Conservation (phyloP, 1,140 invertebrate genomes). For the Andrena cerasifolii region DNA sequence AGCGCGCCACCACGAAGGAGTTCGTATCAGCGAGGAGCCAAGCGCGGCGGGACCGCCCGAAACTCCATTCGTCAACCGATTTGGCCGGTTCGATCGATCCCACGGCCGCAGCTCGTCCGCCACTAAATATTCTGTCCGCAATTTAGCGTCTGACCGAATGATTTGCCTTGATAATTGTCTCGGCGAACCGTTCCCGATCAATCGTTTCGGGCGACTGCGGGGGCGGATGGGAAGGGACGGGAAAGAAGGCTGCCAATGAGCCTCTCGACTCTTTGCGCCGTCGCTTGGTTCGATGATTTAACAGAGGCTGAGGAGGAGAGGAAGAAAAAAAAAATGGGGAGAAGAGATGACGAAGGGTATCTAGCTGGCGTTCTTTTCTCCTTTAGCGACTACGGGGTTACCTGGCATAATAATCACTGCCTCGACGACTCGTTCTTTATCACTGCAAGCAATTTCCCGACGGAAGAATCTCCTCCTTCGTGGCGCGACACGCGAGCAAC, state of each 20-base stretch:
- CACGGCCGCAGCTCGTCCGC: neutral
- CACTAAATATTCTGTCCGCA: neutral
- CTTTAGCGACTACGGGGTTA: neutral
- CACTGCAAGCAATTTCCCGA: neutral
- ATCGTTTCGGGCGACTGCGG: neutral
- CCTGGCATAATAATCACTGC: constrained; percentile 15
- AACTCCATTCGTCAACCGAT: neutral
- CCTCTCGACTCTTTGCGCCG: neutral
- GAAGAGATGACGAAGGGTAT: neutral
- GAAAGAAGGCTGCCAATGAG: neutral
- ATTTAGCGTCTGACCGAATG: neutral
- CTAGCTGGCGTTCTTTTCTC: neutral
- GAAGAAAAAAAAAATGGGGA: no score
- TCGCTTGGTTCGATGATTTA: neutral
- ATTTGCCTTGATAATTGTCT: neutral
- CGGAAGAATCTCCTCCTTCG: constrained; percentile 19
- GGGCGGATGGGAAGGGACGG: neutral
- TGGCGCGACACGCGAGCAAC: neutral
- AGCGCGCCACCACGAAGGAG: constrained; percentile 31
- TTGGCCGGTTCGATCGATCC: neutral
- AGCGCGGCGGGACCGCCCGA: neutral
- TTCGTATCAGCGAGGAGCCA: neutral
- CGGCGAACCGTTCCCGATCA: neutral
- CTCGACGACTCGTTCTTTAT: constrained; percentile 12
- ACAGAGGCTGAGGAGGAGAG: neutral